These are phyloP conservation scores for Busseola fusca DNA, from an alignment of 2,888 invertebrate genomes.

Conservation along the genomic window DNA sequence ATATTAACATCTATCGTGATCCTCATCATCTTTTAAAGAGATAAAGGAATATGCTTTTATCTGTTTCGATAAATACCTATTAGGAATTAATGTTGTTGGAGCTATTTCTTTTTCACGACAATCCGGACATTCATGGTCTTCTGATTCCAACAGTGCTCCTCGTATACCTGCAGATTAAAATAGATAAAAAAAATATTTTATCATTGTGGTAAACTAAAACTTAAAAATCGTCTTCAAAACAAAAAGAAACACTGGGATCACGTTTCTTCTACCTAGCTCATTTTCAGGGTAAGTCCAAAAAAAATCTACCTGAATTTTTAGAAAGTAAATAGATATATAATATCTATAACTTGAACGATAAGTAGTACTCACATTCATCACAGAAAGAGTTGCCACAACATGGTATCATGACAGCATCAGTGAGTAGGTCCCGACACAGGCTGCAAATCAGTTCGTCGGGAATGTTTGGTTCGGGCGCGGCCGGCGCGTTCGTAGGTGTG, in stretches of 20 bases:
- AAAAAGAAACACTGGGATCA: background rate
- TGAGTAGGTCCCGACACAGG: conserved; percentile 96
- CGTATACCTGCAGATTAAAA: conserved; percentile 92
- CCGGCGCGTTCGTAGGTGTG: conserved; percentile 90
- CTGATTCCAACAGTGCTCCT: conserved; percentile 95
- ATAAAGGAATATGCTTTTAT: background rate
- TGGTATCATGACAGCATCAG: conserved; percentile 99
- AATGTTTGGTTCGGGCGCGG: conserved; percentile 93
- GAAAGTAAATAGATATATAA: background rate
- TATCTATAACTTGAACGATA: background rate
- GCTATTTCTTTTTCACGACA: conserved; percentile 97
- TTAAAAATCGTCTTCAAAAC: conserved; percentile 1
- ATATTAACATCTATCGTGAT: background rate
- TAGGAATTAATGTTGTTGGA: conserved; percentile 97
- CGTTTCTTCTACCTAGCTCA: background rate
- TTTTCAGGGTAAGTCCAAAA: too few species aligned
- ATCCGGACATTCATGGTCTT: conserved; percentile 98
- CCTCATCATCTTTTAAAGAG: background rate
- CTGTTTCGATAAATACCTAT: conserved; percentile 82
- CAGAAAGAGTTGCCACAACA: conserved; percentile 99
- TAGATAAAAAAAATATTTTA: conserved; percentile 13
- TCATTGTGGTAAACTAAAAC: background rate
- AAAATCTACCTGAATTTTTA: background rate
- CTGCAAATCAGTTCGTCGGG: conserved; percentile 97
- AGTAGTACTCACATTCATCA: conserved; percentile 95